Evolutionary conservation across 2,888 invertebrate genomes (phyloP), one percentile per base, ranked within the genome.

Genomic region (Heteropelma amictum): DNA sequence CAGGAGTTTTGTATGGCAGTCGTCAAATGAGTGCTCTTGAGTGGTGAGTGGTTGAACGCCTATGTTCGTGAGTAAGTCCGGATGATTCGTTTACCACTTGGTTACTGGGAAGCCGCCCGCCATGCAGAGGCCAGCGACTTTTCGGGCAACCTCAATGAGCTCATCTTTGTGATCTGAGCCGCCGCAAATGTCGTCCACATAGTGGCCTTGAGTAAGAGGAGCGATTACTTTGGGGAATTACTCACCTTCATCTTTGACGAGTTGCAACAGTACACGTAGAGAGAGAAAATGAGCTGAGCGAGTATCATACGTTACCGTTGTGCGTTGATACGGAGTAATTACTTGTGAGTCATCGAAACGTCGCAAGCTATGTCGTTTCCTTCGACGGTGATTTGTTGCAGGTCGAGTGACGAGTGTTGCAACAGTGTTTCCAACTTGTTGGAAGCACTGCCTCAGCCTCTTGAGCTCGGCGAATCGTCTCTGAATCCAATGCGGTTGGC

Each of bases 31-130:
- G 28, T 28, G 28, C 4, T 33, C 30, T 33, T 33, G 30, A 33
- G 30, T 33, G 30, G 30, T 33, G 10, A 76, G 38, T 26, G 60
- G 35, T 14, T 45, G 8, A 3, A 47, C 19, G 12, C 19, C 4
- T 4, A n/a, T 0, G 4, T 2, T 2, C 10, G n/a, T 7, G 4
- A 33, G 30, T 3, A n/a, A n/a, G 21, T 10, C 17, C 7, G 28
- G 28, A 28, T 28, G 28, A 28, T 28, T 28, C 28, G 28, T 28
- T 7, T 28, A 7, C 74, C 74, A 74, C n/a, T 76, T 76, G 0
- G 61, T 54, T 1, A 67, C 33, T 0, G 71, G 71, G 1, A 76
- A 76, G 0, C 78, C 75, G 38, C 79, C 77, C 45, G 76, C 72
- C 33, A 2, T 47, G 71, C 73, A 69, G 1, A 80, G 23, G 0